A percentile compares a stretch with the other conserved stretches of the same genome.
Conservation (phyloP, 2,888 invertebrate species). For the Zele albiditarsus region DNA sequence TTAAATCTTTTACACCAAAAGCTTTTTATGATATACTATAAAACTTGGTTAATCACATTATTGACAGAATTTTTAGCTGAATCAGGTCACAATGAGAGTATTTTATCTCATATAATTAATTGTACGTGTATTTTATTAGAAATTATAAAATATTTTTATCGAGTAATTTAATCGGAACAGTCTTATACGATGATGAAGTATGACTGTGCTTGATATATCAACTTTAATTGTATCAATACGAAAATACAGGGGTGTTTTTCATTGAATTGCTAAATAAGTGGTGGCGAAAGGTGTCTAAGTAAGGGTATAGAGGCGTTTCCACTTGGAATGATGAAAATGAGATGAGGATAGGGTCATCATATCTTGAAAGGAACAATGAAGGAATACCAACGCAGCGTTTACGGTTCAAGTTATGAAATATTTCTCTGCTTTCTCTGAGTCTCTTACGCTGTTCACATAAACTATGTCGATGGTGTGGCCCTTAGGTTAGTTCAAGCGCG, state of each 20-base stretch:
- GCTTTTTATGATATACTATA: neutral
- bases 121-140: too few relatives aligned
- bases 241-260: neutral
- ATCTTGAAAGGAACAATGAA: conserved; percentile 46
- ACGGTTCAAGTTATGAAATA: conserved; percentile 47
- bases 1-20: neutral
- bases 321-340: neutral
- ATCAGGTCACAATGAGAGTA: neutral
- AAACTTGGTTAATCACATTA: neutral
- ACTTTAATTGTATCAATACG: too few relatives aligned
- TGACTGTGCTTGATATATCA: too few relatives aligned
- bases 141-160: too few relatives aligned
- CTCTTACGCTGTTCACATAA: neutral
- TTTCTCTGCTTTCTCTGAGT: conserved; percentile 40
- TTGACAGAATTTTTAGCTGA: neutral
- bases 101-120: too few relatives aligned
- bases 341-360: conserved; percentile 37
- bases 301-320: neutral
- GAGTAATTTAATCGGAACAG: too few relatives aligned
- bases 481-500: conserved; percentile 20
- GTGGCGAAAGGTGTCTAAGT: neutral
- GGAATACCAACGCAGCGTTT: conserved; percentile 43
- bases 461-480: conserved; percentile 10
- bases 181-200: too few relatives aligned
- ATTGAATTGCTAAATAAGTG: neutral